Evolutionary conservation across 1,140 invertebrate genomes (phyloP), one percentile per base, ranked within the genome.

Genomic region (Heliconius nattereri): DNA sequence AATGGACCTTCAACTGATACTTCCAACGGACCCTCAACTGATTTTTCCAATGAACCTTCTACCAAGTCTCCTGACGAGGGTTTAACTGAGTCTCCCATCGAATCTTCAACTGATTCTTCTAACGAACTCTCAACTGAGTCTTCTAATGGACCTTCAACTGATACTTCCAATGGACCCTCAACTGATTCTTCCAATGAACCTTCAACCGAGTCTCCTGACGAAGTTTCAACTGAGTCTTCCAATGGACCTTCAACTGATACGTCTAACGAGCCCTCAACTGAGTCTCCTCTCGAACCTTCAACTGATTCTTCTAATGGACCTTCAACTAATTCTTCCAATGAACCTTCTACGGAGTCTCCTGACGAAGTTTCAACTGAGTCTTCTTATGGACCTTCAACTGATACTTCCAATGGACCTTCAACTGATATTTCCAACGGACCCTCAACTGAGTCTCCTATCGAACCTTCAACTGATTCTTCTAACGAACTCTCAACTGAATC

Each of bases 371-470:
- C 35, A 72, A 52, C 26, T 40, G 40, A 35, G 7, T 2, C 71
- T 26, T 23, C 71, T 40, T 26, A 71, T 9, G 26, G 35, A 11
- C n/a, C 76, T 3, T 26, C 49, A 16, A 76, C 29, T 7, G 72
- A 52, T 20, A 19, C n/a, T 8, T 74, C 73, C 0, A 77, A 76
- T 2, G n/a, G n/a, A 23, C 16, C 70, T 40, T 35, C 73, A 6
- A 73, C 81, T 19, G 75, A 57, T 66, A 20, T 66, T n/a, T 70
- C 76, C 11, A 78, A 57, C 49, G 23, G 71, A 19, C 29, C 23
- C 19, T 40, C n/a, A n/a, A 45, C 57, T 3, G 13, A n/a, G 7
- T 16, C 71, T 0, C 76, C 74, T 8, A 75, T 3, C 13, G 40
- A 45, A 13, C 40, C 40, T 70, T 54, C 52, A 54, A 54, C 52